A percentile compares a stretch with the other conserved stretches of the same genome.
Evolutionary conservation across 1,140 invertebrate genomes (phyloP).

Genomic region (Drosophila miranda): DNA sequence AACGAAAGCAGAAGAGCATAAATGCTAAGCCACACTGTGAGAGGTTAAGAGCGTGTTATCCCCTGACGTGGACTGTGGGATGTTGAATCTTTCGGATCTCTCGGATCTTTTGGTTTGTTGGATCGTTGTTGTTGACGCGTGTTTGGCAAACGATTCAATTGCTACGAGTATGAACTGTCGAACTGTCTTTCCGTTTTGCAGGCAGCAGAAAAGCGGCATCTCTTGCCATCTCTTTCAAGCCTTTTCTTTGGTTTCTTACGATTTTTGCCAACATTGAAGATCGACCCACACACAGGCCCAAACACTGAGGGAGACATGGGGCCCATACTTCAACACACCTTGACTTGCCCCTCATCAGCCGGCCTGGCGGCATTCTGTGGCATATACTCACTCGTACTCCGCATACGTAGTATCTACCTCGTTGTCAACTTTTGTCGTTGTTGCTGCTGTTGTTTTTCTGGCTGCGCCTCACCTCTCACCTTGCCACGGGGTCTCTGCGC

Average conservation of each 20-base stretch:
- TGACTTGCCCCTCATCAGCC: conserved; percentile 53
- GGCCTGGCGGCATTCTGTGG: conserved; percentile 36
- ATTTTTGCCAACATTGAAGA: conserved; percentile 50
- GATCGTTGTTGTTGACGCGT: conserved; percentile 54
- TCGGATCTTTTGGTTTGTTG: conserved; percentile 24
- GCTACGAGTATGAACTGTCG: conserved; percentile 64
- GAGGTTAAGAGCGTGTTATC: conserved; percentile 32
- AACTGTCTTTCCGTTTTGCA: conserved; percentile 48
- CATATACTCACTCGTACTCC: conserved; percentile 9
- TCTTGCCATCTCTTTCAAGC: conserved; percentile 14
- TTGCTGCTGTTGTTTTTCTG: conserved; percentile 37
- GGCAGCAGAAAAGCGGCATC: conserved; percentile 21
- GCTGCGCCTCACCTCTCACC: conserved; percentile 64
- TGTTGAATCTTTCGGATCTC: conserved; percentile 10
- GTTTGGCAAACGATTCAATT: conserved; percentile 71
- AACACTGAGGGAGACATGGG: conserved; percentile 31
- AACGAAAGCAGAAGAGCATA: conserved; percentile 4
- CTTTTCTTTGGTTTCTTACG: conserved; percentile 43
- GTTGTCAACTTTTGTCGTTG: conserved; percentile 62
- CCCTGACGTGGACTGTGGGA: conserved; percentile 17
- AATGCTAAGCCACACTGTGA: conserved; percentile 14
- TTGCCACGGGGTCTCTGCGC: conserved; percentile 23
- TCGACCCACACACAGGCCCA: conserved; percentile 65
- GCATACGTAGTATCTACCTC: background rate
- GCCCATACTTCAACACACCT: conserved; percentile 43